Conservation (phyloP, 2,797 vertebrate species). For the Cynopterus sphinx region DNA sequence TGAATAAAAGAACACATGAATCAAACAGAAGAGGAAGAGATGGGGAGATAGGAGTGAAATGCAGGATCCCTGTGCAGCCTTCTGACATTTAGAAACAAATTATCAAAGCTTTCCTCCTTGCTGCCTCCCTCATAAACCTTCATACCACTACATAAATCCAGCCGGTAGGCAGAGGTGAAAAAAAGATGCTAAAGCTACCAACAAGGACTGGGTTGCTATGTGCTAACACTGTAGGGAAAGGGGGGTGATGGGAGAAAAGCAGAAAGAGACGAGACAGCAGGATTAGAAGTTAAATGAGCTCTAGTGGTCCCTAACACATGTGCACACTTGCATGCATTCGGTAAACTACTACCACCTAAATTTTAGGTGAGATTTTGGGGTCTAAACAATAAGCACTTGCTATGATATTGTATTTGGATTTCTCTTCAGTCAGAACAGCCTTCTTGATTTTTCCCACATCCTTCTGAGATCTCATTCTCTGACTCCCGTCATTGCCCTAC, state of each 20-base stretch:
- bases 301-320: rapidly evolving
- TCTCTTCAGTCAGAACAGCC: neutral
- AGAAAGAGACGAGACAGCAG: too few relatives aligned
- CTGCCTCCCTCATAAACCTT: neutral
- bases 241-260: neutral
- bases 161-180: rapidly evolving
- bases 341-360: neutral
- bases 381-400: neutral
- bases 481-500: too few relatives aligned
- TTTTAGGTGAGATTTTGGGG: neutral
- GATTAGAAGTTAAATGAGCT: rapidly evolving
- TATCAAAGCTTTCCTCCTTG: neutral
- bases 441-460: neutral
- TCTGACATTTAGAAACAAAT: neutral
- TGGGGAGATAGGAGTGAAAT: neutral
- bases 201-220: neutral
- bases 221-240: neutral
- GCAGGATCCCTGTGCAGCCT: rapidly evolving
- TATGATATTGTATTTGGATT: too few relatives aligned
- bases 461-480: neutral
- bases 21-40: neutral
- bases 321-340: neutral
- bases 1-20: neutral
- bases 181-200: neutral
- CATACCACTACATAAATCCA: rapidly evolving